Percentiles rank a stretch among this genome's conserved stretches.
phyloP scores from a whole-genome alignment of 2,888 invertebrate species.

The Gisinianus flammeolus region DNA sequence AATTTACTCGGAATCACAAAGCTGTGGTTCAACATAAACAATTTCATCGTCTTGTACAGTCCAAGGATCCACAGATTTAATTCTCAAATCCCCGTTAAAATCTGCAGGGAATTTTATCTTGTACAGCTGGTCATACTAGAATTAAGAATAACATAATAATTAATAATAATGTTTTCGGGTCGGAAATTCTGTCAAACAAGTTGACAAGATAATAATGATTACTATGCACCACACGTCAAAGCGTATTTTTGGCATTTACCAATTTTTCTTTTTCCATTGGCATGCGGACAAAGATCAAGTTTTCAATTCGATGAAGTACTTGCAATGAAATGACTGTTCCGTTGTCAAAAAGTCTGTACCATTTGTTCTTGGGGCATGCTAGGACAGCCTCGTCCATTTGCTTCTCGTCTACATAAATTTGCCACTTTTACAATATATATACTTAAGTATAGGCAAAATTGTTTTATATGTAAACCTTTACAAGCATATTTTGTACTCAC shows the following conservation, averaged over 20 bases:
- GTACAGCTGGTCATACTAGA: not conserved
- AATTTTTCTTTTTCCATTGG: not conserved
- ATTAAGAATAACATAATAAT: not conserved
- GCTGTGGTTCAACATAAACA: not conserved
- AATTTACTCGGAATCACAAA: no score
- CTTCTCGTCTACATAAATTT: not conserved
- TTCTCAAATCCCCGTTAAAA: not conserved
- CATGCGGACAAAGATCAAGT: not conserved
- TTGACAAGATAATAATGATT: not conserved
- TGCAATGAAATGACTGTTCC: not conserved
- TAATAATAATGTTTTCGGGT: constrained; percentile 3
- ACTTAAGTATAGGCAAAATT: not conserved
- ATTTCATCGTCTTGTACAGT: not conserved
- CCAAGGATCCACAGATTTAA: not conserved
- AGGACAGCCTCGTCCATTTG: not conserved
- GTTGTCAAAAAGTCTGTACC: not conserved
- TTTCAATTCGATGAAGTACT: not conserved
- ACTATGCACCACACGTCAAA: not conserved
- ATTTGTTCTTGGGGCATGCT: not conserved
- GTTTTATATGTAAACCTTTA: no score
- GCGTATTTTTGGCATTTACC: not conserved
- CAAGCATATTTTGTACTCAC: constrained; percentile 5
- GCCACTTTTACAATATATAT: not conserved
- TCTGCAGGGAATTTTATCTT: not conserved
- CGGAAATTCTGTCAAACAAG: no score